phyloP scores from a whole-genome alignment of 23 tunicate genomes.

The Styela plicata region DNA sequence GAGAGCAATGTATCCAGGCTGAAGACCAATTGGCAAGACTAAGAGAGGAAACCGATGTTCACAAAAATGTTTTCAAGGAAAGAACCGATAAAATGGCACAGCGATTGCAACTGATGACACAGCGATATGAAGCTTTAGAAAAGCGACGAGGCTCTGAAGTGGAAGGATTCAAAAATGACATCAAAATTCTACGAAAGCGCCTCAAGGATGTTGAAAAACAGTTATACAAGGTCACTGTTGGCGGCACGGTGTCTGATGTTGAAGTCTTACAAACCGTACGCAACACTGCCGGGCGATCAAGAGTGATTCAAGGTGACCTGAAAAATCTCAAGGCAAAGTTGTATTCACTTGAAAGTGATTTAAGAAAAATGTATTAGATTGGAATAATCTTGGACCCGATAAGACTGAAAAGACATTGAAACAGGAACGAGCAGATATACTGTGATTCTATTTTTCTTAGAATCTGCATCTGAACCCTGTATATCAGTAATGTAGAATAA shows the following conservation, averaged over 20 bases:
- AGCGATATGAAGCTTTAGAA: slow-evolving; percentile 81
- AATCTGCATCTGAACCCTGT: too few species aligned
- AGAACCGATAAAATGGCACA: slow-evolving; percentile 83
- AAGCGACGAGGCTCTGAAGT: slow-evolving; percentile 81
- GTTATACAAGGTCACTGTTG: slow-evolving; percentile 86
- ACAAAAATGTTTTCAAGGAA: slow-evolving; percentile 85
- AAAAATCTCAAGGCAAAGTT: slow-evolving; percentile 76
- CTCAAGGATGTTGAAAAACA: slow-evolving; percentile 89
- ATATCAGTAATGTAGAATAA: too few species aligned
- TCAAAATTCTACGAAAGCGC: slow-evolving; percentile 68
- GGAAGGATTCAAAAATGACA: slow-evolving; percentile 94
- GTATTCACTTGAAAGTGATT: slow-evolving; percentile 72
- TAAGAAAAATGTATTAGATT: slow-evolving; percentile 82
- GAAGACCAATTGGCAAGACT: slow-evolving; percentile 83
- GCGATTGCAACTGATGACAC: slow-evolving; percentile 78
- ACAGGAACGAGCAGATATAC: too few species aligned
- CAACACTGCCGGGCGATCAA: slow-evolving; percentile 87
- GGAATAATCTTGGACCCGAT: too few species aligned
- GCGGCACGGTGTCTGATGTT: slow-evolving; percentile 81
- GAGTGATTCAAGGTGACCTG: slow-evolving; percentile 82
- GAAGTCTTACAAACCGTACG: slow-evolving; percentile 78
- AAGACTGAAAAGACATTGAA: too few species aligned
- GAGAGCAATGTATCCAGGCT: slow-evolving; percentile 94
- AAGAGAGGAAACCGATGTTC: slow-evolving; percentile 82
- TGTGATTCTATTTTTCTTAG: too few species aligned